Percentiles rank a stretch among this genome's conserved stretches.
Conservation (phyloP, 2,888 invertebrate species). For the Rugalucina vietnamica region DNA sequence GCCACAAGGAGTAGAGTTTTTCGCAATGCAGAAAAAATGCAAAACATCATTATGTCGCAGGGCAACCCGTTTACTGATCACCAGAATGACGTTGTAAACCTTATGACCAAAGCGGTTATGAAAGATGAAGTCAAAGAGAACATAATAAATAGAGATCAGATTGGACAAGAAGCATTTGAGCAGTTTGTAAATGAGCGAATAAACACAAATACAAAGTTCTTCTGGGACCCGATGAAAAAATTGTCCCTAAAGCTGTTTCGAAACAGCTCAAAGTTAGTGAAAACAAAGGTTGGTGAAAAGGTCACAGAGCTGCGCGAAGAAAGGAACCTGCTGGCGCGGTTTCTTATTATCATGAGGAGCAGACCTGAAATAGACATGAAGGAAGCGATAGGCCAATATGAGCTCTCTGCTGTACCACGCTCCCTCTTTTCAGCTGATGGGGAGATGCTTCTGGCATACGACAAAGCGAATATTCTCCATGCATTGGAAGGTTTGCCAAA, state of each 20-base stretch:
- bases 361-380: constrained; percentile 12
- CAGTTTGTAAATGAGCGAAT: background rate
- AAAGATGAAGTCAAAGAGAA: background rate
- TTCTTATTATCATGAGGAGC: constrained; percentile 2
- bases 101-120: background rate
- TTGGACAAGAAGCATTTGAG: background rate
- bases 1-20: background rate
- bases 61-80: background rate
- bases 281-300: constrained; percentile 3
- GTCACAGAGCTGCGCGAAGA: background rate
- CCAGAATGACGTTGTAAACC: background rate
- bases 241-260: background rate
- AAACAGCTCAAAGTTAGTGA: background rate
- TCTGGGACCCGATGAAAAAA: constrained; percentile 17
- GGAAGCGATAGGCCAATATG: background rate
- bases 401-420: background rate
- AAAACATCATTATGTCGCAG: background rate
- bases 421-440: background rate
- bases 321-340: constrained; percentile 1
- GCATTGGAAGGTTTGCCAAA: background rate
- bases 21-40: background rate
- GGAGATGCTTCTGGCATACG: background rate
- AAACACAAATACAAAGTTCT: background rate
- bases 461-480: constrained; percentile 4
- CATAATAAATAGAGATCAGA: background rate